Evolutionary conservation across 1,140 invertebrate genomes (phyloP).

Genomic region (Pogonus chalceus): DNA sequence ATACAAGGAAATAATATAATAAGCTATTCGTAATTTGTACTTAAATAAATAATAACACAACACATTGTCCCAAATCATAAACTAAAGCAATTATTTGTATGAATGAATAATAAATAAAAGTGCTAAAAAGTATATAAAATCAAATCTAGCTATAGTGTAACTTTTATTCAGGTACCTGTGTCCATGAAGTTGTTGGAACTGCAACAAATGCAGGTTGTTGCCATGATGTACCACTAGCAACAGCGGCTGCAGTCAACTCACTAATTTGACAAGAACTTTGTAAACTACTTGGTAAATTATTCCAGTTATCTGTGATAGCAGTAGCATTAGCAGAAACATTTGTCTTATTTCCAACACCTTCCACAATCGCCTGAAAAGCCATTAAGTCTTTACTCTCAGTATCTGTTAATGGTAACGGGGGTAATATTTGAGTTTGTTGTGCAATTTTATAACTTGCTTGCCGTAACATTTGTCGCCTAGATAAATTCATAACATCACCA

Average conservation of each 20-base stretch:
- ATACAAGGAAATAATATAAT: not conserved
- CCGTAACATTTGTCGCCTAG: conserved; percentile 58
- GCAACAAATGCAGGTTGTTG: conserved; percentile 10
- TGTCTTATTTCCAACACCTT: conserved; percentile 31
- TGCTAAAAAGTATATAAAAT: not conserved
- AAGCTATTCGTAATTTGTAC: not conserved
- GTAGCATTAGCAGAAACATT: conserved; percentile 28
- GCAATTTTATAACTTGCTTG: conserved; percentile 72
- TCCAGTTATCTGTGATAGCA: conserved; percentile 43
- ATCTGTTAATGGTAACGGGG: conserved; percentile 42
- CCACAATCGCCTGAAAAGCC: conserved; percentile 47
- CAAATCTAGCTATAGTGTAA: not conserved
- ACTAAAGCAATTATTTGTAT: not conserved
- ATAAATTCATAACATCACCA: conserved; percentile 36
- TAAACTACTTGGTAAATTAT: conserved; percentile 43
- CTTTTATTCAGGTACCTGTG: conserved; percentile 34
- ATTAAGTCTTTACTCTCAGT: conserved; percentile 47
- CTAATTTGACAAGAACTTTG: conserved; percentile 48
- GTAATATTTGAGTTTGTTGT: conserved; percentile 55
- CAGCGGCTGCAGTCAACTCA: conserved; percentile 19
- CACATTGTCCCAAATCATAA: not conserved
- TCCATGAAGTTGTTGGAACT: conserved; percentile 26
- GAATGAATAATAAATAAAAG: not conserved
- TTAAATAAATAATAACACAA: not conserved
- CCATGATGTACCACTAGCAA: conserved; percentile 19